Evolutionary conservation across 2,888 invertebrate genomes (phyloP).

Genomic region (Drosophila meridiana): DNA sequence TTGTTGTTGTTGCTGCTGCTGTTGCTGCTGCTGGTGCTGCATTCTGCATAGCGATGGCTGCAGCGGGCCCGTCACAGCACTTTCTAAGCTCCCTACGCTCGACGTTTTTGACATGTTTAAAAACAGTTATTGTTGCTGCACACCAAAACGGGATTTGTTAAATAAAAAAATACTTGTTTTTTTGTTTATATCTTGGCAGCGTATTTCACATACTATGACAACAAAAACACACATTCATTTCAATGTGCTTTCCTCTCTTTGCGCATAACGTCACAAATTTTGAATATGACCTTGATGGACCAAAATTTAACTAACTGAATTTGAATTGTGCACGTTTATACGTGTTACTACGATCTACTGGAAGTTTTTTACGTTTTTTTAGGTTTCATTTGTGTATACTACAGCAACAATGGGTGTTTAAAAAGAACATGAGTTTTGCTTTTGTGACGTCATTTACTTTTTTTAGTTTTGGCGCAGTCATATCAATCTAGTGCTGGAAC

Average conservation of each 20-base stretch:
- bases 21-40: not conserved
- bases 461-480: not conserved
- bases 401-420: not conserved
- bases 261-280: conserved; percentile 41
- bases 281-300: not conserved
- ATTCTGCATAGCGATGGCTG: conserved; percentile 19
- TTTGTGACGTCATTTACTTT: not conserved
- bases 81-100: conserved; percentile 48
- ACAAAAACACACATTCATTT: conserved; percentile 18
- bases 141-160: conserved; percentile 22
- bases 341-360: not conserved
- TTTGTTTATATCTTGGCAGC: conserved; percentile 28
- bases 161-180: conserved; percentile 24
- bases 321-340: not conserved
- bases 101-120: conserved; percentile 62
- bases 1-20: not conserved
- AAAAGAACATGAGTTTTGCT: not conserved
- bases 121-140: conserved; percentile 29
- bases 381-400: not conserved
- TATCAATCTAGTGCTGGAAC: not conserved
- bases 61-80: conserved; percentile 24
- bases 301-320: not conserved
- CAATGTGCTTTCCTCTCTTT: conserved; percentile 20
- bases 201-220: conserved; percentile 45
- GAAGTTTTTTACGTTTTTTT: too few species aligned